Evolutionary conservation across 2,888 invertebrate genomes (phyloP).

Genomic region (Callosobruchus maculatus): DNA sequence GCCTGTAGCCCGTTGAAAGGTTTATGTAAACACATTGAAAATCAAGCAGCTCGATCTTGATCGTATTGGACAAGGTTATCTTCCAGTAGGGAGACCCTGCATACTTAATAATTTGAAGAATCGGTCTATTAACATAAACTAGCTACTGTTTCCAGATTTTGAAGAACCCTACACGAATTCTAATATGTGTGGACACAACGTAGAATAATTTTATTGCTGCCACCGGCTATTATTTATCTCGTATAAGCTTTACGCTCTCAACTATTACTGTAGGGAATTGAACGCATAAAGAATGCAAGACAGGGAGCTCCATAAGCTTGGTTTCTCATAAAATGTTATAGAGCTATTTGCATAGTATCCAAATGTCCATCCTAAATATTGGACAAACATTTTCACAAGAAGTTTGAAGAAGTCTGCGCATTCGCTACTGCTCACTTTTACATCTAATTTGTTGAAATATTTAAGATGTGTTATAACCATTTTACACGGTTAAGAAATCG

Average conservation of each 20-base stretch:
- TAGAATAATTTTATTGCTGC: neutral
- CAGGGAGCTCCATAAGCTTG: no score
- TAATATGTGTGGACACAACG: neutral
- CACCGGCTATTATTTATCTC: neutral
- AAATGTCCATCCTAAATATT: no score
- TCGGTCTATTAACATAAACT: neutral
- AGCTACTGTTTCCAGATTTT: neutral
- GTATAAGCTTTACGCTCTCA: neutral
- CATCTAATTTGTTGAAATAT: no score
- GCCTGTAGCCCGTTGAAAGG: neutral
- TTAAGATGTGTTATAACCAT: no score
- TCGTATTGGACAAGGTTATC: neutral
- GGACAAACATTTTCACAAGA: no score
- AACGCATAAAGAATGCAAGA: no score
- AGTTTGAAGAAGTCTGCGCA: no score
- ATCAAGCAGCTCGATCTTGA: neutral
- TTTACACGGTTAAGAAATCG: no score
- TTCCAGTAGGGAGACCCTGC: neutral
- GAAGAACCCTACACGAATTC: neutral
- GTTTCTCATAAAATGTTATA: no score
- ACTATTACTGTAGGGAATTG: no score
- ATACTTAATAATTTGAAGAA: neutral
- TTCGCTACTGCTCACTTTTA: no score
- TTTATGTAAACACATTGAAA: neutral
- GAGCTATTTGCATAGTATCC: no score